Evolutionary conservation across 2,797 vertebrate species (phyloP).

Genomic region (Amphiprion clarkii): DNA sequence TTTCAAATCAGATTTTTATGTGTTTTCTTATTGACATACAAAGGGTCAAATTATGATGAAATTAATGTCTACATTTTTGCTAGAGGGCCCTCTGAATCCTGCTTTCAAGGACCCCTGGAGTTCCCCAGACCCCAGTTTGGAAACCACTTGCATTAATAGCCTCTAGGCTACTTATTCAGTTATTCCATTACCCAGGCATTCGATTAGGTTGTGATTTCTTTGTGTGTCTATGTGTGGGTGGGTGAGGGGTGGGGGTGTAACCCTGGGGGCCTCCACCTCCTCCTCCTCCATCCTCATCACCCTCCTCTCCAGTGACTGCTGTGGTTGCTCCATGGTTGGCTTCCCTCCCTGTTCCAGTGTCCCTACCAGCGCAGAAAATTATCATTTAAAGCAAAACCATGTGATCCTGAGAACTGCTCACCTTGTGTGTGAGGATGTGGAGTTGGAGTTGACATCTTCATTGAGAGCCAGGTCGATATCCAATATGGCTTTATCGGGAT

Average conservation of each 20-base stretch:
- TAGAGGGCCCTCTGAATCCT: conserved; percentile 11
- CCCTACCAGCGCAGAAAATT: conserved; percentile 32
- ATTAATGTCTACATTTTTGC: conserved; percentile 20
- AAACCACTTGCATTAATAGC: conserved; percentile 74
- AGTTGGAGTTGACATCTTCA: conserved; percentile 78
- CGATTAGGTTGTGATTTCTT: conserved; percentile 76
- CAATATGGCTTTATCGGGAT: conserved; percentile 64
- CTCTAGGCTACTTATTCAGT: conserved; percentile 77
- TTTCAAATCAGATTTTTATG: neutral
- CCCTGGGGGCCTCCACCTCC: conserved; percentile 52
- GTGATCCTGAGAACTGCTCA: conserved; percentile 70
- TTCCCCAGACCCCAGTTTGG: conserved; percentile 49
- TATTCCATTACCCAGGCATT: conserved; percentile 78
- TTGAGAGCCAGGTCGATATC: conserved; percentile 73
- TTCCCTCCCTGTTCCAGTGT: conserved; percentile 37
- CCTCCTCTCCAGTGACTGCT: conserved; percentile 31
- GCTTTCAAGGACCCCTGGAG: conserved; percentile 43
- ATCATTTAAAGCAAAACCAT: conserved; percentile 50
- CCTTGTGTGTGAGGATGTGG: conserved; percentile 61
- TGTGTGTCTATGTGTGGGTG: conserved; percentile 46
- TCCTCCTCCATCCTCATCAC: conserved; percentile 31
- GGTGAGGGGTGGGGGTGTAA: conserved; percentile 45
- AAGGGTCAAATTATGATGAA: neutral
- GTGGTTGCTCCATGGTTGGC: conserved; percentile 42
- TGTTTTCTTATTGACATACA: conserved; percentile 1